Evolutionary conservation across 35 echinoderm and acorn worm species (phyloP), one percentile per base, ranked within the genome.

Genomic region (Apostichopus japonicus): DNA sequence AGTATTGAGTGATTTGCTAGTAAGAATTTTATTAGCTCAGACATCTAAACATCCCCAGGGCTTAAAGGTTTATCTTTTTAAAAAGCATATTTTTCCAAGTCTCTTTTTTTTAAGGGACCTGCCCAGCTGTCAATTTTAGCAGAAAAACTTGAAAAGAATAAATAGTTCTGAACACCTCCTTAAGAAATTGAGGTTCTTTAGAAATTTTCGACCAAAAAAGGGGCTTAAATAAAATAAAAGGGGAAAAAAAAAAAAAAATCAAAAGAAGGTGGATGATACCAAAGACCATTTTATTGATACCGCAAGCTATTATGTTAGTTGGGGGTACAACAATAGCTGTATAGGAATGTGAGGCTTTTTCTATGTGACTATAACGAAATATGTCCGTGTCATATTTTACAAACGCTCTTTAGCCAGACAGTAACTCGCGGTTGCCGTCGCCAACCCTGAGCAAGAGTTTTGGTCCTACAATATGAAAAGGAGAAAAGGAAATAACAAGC

Each of bases 1-100:
- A 84, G 16, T 10, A 84, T 84, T 84, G 81, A 84, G 81, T 84
- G 81, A 84, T 84, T 44, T 19, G 81, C 55, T 57, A 84, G 81
- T 84, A 23, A 84, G 81, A 84, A 84, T 84, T 84, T 84, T 55
- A 84, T 84, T 84, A 84, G 54, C 81, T 57, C 24, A 57, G 81
- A 84, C 56, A 57, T 57, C 6, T 53, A 84, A 84, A 84, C 54
- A 84, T 54, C 81, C 75, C 81, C 81, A 21, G 51, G 81, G 81
- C 54, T 84, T 23, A 84, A 24, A 58, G 53, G 54, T 84, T 55
- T 24, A 84, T 22, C 79, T 55, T 80, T 25, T 53, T 57, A 84
- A 22, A 57, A 84, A 57, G 56, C 71, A 23, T 75, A 75, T 75
- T 75, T 75, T 75, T 75, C 7, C 13, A 10, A 61, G 13, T 1